Percentiles rank a stretch among this genome's conserved stretches.
These are phyloP conservation scores for Halcyon badia DNA, from an alignment of 2,797 vertebrate species.

Conservation along the genomic window DNA sequence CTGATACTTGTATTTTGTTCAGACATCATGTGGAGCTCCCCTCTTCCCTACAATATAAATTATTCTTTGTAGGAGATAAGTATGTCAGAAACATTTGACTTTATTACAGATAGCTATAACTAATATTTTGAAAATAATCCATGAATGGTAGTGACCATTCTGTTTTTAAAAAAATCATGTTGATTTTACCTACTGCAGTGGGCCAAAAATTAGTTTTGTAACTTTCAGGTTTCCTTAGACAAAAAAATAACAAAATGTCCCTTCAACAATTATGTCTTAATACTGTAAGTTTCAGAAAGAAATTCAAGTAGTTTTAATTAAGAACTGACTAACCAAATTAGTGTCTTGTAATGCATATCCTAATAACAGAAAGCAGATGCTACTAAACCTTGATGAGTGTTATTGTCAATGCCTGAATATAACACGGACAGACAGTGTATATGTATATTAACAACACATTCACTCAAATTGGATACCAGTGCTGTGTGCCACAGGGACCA, in stretches of 20 bases:
- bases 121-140: not conserved
- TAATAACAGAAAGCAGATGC: slow-evolving; percentile 40
- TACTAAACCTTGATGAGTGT: slow-evolving; percentile 1
- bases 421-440: not conserved
- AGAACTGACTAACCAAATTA: slow-evolving; percentile 37
- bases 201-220: not conserved
- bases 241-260: not conserved
- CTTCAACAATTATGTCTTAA: not conserved
- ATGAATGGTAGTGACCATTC: not conserved
- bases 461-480: not conserved
- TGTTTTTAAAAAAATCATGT: not conserved
- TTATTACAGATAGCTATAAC: not conserved
- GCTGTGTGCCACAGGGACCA: not conserved
- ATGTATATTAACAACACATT: slow-evolving; percentile 1
- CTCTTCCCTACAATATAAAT: not conserved
- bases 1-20: not conserved
- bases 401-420: slow-evolving; percentile 19
- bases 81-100: not conserved
- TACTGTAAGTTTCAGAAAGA: not conserved
- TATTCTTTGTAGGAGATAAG: not conserved
- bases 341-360: not conserved
- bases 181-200: not conserved
- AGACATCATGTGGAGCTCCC: not conserved
- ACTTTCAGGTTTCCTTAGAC: not conserved
- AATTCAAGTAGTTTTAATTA: slow-evolving; percentile 9